Percentiles rank a stretch among this genome's conserved stretches.
Conservation (phyloP, 2,888 invertebrate species). For the Calliphora vomitoria region DNA sequence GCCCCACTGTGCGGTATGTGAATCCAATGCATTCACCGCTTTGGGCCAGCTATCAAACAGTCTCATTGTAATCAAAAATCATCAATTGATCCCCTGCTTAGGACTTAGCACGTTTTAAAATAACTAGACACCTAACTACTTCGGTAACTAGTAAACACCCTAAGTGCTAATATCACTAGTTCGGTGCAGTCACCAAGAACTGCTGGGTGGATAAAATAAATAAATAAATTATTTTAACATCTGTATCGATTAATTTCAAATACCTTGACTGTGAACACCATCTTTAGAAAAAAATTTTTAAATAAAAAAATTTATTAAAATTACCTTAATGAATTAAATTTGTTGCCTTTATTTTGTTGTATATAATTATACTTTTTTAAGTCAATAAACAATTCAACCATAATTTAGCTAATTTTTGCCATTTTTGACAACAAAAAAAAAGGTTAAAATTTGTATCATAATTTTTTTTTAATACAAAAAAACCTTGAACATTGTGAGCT, state of each 20-base stretch:
- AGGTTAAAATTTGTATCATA: no score
- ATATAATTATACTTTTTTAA: conserved; percentile 1
- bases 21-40: no score
- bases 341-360: conserved; percentile 16
- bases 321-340: background rate
- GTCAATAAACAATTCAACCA: conserved; percentile 41
- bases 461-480: background rate
- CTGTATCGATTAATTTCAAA: conserved; percentile 10
- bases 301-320: conserved; percentile 8
- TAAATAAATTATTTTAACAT: conserved; percentile 9
- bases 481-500: background rate
- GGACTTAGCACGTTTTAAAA: no score
- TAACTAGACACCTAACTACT: no score
- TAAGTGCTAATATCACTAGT: no score
- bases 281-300: conserved; percentile 19
- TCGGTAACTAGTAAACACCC: no score
- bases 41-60: no score
- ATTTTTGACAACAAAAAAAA: background rate
- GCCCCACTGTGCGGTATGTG: no score
- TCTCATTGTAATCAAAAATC: no score
- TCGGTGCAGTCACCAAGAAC: no score
- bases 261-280: conserved; percentile 54
- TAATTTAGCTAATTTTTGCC: conserved; percentile 5
- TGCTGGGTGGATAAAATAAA: background rate
- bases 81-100: no score